Percentiles rank a stretch among this genome's conserved stretches.
These are phyloP conservation scores for Chrysaora quinquecirrha DNA, from an alignment of 30 jellyfish, hydroid and myxozoan species.

Conservation along the genomic window DNA sequence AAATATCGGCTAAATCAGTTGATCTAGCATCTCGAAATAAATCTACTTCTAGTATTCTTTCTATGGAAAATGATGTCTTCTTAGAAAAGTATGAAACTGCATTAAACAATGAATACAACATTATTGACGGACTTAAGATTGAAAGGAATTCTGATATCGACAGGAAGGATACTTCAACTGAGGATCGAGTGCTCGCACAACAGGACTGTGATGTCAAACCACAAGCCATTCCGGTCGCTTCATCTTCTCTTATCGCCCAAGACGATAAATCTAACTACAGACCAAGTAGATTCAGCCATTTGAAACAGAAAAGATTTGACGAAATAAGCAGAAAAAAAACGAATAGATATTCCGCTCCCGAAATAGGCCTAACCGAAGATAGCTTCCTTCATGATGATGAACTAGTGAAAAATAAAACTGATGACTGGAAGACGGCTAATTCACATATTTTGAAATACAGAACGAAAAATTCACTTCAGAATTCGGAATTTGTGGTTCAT, in stretches of 20 bases:
- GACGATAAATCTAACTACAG: not conserved
- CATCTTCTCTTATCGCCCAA: not conserved
- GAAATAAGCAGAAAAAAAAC: not conserved
- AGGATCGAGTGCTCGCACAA: too few species aligned
- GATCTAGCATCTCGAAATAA: too few species aligned
- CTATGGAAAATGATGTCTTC: too few species aligned
- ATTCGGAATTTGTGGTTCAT: not conserved
- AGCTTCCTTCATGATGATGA: too few species aligned
- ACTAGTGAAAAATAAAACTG: constrained; percentile 46
- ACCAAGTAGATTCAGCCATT: not conserved
- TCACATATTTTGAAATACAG: constrained; percentile 6
- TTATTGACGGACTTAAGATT: not conserved
- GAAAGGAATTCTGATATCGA: too few species aligned
- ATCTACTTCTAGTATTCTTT: too few species aligned
- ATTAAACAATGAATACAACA: not conserved
- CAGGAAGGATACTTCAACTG: too few species aligned
- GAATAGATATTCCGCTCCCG: not conserved
- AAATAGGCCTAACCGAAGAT: too few species aligned
- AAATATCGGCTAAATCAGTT: too few species aligned
- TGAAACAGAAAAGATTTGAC: not conserved
- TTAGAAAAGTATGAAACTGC: too few species aligned
- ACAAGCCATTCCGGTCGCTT: too few species aligned
- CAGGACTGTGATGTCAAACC: too few species aligned
- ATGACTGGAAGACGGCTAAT: constrained; percentile 65
- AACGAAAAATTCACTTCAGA: not conserved